Conservation (phyloP, 2,113 vertebrate species). For the Ptilorrhoa leucosticta region DNA sequence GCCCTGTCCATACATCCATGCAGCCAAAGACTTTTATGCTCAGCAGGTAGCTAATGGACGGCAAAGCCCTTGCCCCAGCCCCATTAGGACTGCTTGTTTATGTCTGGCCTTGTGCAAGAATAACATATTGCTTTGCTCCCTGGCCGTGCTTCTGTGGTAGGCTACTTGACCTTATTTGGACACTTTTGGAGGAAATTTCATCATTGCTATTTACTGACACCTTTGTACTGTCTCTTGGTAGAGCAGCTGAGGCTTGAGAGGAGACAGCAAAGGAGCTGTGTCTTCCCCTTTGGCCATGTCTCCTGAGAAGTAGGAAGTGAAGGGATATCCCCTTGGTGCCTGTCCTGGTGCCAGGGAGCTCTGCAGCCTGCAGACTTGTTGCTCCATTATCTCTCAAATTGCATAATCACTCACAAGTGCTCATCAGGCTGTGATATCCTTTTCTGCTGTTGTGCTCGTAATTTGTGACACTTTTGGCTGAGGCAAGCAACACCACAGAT, state of each 20-base stretch:
- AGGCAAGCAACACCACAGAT: not conserved
- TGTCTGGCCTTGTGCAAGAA: not conserved
- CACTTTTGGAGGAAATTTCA: not conserved
- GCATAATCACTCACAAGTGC: not conserved
- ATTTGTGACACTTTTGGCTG: not conserved
- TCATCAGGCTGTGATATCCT: not conserved
- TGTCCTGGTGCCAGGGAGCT: not conserved
- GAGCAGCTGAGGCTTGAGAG: not conserved
- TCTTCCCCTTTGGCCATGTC: not conserved
- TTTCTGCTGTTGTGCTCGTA: not conserved
- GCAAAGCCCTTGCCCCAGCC: not conserved
- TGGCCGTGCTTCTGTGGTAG: not conserved
- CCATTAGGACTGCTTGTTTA: not conserved
- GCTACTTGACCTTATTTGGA: not conserved
- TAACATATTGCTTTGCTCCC: not conserved
- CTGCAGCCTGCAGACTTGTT: not conserved
- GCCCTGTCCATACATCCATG: not conserved
- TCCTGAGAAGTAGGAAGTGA: not conserved
- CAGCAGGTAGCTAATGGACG: not conserved
- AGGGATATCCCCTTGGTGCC: not conserved
- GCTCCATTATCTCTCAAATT: not conserved
- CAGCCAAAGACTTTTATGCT: not conserved
- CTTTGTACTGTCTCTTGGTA: not conserved
- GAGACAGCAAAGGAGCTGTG: not conserved
- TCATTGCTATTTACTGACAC: not conserved